A percentile compares a stretch with the other conserved stretches of the same genome.
These are phyloP conservation scores for Pachymerium ferrugineum DNA, from an alignment of 2,888 invertebrate species.

Conservation along the genomic window DNA sequence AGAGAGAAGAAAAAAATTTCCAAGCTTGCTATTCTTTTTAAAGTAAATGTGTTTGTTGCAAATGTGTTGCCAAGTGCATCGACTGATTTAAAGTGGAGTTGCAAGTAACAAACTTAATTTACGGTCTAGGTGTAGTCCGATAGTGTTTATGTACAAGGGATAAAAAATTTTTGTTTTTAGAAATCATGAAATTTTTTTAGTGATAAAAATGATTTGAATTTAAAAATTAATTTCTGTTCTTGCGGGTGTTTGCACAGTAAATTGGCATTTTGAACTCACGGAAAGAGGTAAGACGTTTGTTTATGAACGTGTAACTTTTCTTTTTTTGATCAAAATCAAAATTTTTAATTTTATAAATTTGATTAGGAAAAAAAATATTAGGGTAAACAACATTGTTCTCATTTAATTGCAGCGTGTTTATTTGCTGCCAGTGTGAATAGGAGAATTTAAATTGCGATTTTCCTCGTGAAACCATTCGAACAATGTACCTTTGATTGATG, in stretches of 20 bases:
- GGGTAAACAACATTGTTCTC: neutral
- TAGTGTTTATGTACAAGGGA: no score
- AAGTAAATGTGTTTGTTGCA: constrained; percentile 20
- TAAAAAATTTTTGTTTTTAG: no score
- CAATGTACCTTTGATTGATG: constrained; percentile 21
- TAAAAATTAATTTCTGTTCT: no score
- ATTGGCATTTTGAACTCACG: no score
- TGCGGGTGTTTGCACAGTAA: no score
- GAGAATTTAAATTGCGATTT: neutral
- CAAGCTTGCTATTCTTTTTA: constrained; percentile 11
- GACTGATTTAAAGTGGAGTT: constrained; percentile 13
- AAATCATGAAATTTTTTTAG: no score
- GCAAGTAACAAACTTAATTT: neutral
- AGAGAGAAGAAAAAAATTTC: constrained; percentile 12
- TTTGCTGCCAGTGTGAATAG: neutral
- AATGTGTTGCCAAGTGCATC: constrained; percentile 2
- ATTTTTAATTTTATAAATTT: no score
- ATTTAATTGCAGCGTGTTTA: neutral
- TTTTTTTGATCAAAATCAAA: no score
- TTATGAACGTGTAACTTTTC: no score
- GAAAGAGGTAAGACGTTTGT: no score
- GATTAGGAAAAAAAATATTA: no score
- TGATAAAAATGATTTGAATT: no score
- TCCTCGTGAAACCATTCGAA: neutral
- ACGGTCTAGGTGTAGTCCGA: neutral